Percentiles rank a stretch among this genome's conserved stretches.
Evolutionary conservation across 2,113 vertebrate species (phyloP).

Genomic region (Ictalurus furcatus): DNA sequence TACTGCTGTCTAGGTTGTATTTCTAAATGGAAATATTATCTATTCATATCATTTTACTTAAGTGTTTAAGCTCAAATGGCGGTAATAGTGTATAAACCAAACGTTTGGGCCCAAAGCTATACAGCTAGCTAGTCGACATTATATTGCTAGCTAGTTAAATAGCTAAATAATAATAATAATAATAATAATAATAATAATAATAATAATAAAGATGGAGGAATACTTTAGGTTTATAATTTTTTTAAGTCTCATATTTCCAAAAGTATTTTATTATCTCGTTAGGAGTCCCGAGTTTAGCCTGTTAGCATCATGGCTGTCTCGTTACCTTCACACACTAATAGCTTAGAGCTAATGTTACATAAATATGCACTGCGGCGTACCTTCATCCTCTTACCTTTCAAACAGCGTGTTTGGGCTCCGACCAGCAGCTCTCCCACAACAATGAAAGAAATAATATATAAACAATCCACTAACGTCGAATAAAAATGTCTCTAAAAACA

Average conservation of each 20-base stretch:
- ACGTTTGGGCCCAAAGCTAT: neutral
- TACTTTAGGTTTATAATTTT: no score
- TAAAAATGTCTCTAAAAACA: slow-evolving; percentile 27
- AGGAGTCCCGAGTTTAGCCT: neutral
- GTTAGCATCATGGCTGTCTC: neutral
- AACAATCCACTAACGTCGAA: neutral
- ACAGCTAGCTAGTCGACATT: neutral
- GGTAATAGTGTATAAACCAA: neutral
- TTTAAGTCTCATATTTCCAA: no score
- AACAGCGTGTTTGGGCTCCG: neutral
- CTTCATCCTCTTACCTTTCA: slow-evolving; percentile 22
- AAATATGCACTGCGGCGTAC: neutral
- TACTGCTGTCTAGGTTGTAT: neutral
- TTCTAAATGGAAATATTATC: no score
- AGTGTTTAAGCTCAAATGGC: neutral
- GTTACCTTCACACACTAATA: neutral
- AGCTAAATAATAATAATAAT: no score
- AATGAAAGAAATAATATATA: neutral
- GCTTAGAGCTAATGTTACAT: neutral
- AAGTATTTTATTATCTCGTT: no score
- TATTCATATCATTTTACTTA: no score
- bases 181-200: no score
- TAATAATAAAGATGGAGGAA: no score
- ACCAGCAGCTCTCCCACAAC: neutral
- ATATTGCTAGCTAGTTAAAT: neutral